Evolutionary conservation across 2,888 invertebrate genomes (phyloP), one percentile per base, ranked within the genome.

Genomic region (Zaprionus lineosus): DNA sequence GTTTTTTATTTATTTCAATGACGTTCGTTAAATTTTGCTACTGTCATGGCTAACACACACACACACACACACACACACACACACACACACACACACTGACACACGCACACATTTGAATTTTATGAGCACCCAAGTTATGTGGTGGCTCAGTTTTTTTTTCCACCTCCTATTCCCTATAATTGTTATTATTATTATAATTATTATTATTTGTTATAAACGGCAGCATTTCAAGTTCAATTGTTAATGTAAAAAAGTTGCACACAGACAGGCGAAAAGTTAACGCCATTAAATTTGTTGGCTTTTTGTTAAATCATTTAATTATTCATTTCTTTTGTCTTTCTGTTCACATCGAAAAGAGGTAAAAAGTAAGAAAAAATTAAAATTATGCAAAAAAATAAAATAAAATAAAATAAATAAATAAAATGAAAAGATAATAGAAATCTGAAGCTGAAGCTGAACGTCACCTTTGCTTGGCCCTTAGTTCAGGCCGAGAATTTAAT

Each of bases 191-290:
- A 31, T 46, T 63, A 31, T 60, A 55, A 47, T 31, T 74, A 47
- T 47, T 51, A 18, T 48, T 58, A 5, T 5, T 55, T 51, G 26
- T 28, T 44, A 37, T 60, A 64, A 66, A 69, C 69, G 63, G 66
- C 86, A 67, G 74, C 70, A 84, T 78, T 86, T 81, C 86, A 81
- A 81, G 81, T 81, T 86, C 86, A 81, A 81, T 84, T 77, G 84
- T 67, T 85, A 79, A 79, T 79, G 73, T 71, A 64, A 79, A 83
- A 62, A 28, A 57, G 19, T 47, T 37, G 43, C 39, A 36, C 12
- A 41, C 28, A 34, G 31, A 14, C 14, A 26, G n/a, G 36, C 29
- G 11, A 19, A 37, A 61, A 26, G 33, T 48, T 36, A 50, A 67
- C 37, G 52, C 31, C 63, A 63, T 81, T 63, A 67, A 65, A 48